Evolutionary conservation across 2,113 vertebrate genomes (phyloP).

Genomic region (Thamnaconus septentrionalis): DNA sequence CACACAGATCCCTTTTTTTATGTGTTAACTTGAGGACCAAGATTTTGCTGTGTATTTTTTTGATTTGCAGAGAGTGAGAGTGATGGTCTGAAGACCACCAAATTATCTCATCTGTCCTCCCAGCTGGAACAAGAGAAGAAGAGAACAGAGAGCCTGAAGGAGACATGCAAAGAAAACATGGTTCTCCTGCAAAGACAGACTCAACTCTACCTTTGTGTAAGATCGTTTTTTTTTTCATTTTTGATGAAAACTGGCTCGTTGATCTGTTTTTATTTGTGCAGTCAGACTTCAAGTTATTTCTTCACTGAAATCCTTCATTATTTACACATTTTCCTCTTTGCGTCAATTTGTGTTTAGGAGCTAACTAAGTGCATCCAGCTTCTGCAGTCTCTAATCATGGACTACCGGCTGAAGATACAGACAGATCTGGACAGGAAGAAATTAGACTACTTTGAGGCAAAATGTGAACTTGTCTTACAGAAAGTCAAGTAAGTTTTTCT

Average conservation of each 20-base stretch:
- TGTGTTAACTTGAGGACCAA: neutral
- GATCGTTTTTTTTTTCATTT: neutral
- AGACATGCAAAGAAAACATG: conserved; percentile 67
- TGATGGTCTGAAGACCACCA: conserved; percentile 73
- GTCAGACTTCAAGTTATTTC: neutral
- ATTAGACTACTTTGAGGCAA: conserved; percentile 83
- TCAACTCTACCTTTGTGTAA: conserved; percentile 72
- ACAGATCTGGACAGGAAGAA: conserved; percentile 80
- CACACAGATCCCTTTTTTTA: neutral
- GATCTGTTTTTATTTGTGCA: too few relatives aligned
- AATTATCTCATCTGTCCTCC: conserved; percentile 74
- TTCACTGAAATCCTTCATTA: neutral
- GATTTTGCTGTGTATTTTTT: neutral
- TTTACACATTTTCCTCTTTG: neutral
- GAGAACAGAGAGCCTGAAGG: conserved; percentile 67
- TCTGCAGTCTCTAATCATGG: conserved; percentile 79
- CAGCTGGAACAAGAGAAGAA: conserved; percentile 76
- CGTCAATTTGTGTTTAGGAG: conserved; percentile 64
- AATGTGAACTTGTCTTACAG: conserved; percentile 82
- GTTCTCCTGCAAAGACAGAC: conserved; percentile 78
- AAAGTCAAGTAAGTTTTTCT: conserved; percentile 79
- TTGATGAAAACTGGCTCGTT: neutral
- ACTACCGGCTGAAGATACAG: conserved; percentile 80
- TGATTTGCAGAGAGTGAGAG: conserved; percentile 74
- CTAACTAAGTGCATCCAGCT: conserved; percentile 79